Evolutionary conservation across 2,113 vertebrate species (phyloP), one percentile per base, ranked within the genome.

Genomic region (Narcine bancroftii): DNA sequence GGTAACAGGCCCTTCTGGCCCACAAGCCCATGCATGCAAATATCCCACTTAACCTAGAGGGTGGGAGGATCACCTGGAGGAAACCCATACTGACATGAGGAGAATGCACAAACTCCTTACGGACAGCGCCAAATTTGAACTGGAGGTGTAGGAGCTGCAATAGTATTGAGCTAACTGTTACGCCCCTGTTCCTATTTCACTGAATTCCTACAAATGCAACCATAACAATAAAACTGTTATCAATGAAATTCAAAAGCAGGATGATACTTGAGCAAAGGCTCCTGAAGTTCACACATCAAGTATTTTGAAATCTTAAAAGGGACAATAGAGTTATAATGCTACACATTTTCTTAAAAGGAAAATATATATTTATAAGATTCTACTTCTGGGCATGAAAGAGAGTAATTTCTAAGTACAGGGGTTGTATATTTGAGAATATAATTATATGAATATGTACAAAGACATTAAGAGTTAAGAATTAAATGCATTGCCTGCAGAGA

Each of bases 181-280:
- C n/a, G 42, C 76, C 3, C 7, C 45, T 60, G 24, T 81, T 33
- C 45, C 77, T 50, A 50, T 81, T 13, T 77, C 45, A 21, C 19
- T 24, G 21, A 21, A 24, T 85, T 56, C 50, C 39, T 24, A 42
- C 26, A 15, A 42, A 39, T 15, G 39, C 21, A 91, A 13, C 29
- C 65, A 26, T 45, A 1, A 69, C 21, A 45, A 45, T 45, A 91
- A 69, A 24, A 24, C 60, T 65, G 56, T 39, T 63, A 13, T 15
- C 24, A 39, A 89, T 63, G 60, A 65, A 63, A 91, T 45, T 45
- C 63, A 66, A 91, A 69, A 69, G 87, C 87, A 91, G 36, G 42
- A 85, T 85, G 50, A 26, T 17, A 45, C 29, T 66, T 29, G 26
- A 66, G 42, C 15, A 91, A 91, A 91, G 45, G 15, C 39, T 66